These are phyloP conservation scores for Periparus ater DNA, from an alignment of 2,797 vertebrate genomes.

Conservation along the genomic window DNA sequence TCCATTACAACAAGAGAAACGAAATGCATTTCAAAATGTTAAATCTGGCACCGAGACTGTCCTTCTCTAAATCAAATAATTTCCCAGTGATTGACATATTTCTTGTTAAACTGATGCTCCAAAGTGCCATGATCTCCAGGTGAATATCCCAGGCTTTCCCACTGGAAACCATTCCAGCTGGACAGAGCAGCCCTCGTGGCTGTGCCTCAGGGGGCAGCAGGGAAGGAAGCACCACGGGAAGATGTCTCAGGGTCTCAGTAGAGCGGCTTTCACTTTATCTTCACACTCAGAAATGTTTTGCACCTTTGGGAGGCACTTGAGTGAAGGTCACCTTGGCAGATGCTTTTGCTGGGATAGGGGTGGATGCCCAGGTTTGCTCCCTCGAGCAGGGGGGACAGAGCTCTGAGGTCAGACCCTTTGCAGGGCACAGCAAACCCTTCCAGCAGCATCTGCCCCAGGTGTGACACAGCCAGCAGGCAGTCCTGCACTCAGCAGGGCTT, in stretches of 20 bases:
- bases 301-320: not conserved
- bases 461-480: not conserved
- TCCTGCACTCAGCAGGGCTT: not conserved
- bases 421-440: not conserved
- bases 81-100: not conserved
- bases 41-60: not conserved
- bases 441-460: not conserved
- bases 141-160: not conserved
- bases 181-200: not conserved
- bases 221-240: not conserved
- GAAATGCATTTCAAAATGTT: not conserved
- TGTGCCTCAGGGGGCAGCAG: not conserved
- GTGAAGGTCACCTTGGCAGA: not conserved
- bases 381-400: not conserved
- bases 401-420: not conserved
- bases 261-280: not conserved
- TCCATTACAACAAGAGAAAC: not conserved
- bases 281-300: not conserved
- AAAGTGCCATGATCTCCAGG: not conserved
- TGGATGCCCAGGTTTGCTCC: not conserved
- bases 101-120: not conserved
- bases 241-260: not conserved
- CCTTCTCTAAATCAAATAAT: not conserved
- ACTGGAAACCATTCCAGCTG: not conserved
- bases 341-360: not conserved